Evolutionary conservation across 2,797 vertebrate genomes (phyloP).

Genomic region (Thamnophis elegans): DNA sequence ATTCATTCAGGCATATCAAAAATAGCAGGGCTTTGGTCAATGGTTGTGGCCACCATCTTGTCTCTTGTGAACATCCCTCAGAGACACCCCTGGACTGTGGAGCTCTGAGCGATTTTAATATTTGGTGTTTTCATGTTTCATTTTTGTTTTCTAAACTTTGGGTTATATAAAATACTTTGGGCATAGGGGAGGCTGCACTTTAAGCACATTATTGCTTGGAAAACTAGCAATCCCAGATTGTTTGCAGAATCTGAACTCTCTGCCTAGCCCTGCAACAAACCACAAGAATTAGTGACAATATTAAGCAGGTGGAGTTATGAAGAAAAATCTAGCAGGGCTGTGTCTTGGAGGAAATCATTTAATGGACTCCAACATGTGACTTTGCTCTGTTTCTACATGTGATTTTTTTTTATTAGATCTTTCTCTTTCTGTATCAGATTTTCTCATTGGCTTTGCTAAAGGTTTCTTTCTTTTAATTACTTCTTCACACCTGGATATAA

Average conservation of each 20-base stretch:
- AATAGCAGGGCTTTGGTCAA: neutral
- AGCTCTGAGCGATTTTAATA: neutral
- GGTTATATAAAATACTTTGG: neutral
- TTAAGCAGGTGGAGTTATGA: neutral
- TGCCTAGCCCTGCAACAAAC: neutral
- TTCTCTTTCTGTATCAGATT: accelerated
- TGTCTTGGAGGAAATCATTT: neutral
- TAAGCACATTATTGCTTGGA: neutral
- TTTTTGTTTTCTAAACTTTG: neutral
- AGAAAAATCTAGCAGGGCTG: neutral
- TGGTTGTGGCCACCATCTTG: neutral
- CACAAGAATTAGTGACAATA: neutral
- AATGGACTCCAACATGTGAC: neutral
- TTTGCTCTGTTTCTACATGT: neutral
- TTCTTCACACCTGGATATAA: constrained; percentile 23
- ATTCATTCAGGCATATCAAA: neutral
- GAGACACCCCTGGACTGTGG: neutral
- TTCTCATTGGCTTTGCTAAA: constrained; percentile 8
- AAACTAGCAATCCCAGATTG: neutral
- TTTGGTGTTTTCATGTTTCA: constrained; percentile 1
- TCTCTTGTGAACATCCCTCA: neutral
- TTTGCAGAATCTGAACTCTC: neutral
- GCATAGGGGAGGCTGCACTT: neutral
- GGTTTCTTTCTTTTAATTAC: constrained; percentile 19
- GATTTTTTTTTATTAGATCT: neutral